A percentile compares a stretch with the other conserved stretches of the same genome.
These are phyloP conservation scores for Cranoglanis bouderius DNA, from an alignment of 2,113 vertebrate species.

Conservation along the genomic window DNA sequence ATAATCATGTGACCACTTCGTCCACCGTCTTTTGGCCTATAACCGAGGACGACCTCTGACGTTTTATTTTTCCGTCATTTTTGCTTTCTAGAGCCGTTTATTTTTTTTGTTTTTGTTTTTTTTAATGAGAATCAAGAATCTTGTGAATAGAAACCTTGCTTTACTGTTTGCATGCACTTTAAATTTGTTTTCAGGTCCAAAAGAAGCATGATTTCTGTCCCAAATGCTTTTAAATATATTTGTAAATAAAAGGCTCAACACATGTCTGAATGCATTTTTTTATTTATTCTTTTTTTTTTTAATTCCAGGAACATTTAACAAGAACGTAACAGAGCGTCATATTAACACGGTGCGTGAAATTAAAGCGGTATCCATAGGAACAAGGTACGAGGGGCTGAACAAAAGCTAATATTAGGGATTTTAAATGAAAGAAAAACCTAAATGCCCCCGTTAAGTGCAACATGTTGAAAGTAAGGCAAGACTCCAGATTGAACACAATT, in stretches of 20 bases:
- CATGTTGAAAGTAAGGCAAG: not conserved
- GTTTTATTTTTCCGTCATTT: slow-evolving; percentile 66
- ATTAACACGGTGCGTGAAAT: not conserved
- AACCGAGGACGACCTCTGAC: slow-evolving; percentile 53
- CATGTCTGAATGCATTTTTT: slow-evolving; percentile 5
- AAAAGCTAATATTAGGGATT: not conserved
- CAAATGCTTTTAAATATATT: slow-evolving; percentile 98
- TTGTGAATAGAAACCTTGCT: slow-evolving; percentile 78
- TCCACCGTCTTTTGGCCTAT: slow-evolving; percentile 72
- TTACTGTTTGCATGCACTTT: slow-evolving; percentile 99
- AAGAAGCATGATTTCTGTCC: slow-evolving; percentile 93
- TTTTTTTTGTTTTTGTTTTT: slow-evolving; percentile 72
- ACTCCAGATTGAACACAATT: not conserved
- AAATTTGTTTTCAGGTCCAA: slow-evolving; percentile 82
- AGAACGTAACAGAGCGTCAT: not conserved
- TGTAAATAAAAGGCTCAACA: slow-evolving; percentile 98
- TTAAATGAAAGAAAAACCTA: not conserved
- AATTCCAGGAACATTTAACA: no score
- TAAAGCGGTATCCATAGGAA: not conserved
- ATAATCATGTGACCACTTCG: slow-evolving; percentile 7
- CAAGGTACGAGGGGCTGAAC: not conserved
- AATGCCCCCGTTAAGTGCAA: not conserved
- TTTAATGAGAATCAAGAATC: slow-evolving; percentile 80
- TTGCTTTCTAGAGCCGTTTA: slow-evolving; percentile 88
- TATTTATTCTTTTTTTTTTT: not conserved